Conservation (phyloP, 2,113 vertebrate genomes). For the Ctenodactylus gundi region DNA sequence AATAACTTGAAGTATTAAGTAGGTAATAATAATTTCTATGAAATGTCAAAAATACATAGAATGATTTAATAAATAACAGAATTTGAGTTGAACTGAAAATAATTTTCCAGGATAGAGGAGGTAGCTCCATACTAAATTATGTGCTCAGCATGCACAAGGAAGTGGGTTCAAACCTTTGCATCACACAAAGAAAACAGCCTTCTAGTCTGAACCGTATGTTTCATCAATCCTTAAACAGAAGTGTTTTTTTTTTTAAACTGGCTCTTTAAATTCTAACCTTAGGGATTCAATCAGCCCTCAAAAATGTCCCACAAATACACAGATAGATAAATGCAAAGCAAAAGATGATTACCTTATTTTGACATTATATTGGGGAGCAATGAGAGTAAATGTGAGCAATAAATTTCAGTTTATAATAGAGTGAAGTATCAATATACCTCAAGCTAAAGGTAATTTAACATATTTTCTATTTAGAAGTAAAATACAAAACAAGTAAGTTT, state of each 20-base stretch:
- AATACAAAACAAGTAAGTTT: not conserved
- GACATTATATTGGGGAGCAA: not conserved
- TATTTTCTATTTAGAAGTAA: not conserved
- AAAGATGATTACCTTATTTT: constrained; percentile 34
- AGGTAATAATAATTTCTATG: not conserved
- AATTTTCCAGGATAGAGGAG: not conserved
- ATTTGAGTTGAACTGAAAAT: not conserved
- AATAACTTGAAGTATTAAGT: not conserved
- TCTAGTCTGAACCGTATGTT: not conserved
- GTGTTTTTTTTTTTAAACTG: constrained; percentile 23
- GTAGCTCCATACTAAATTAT: not conserved
- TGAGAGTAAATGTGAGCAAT: not conserved
- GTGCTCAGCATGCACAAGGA: not conserved
- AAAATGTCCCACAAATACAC: constrained; percentile 27
- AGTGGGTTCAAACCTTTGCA: not conserved
- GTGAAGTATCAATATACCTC: not conserved
- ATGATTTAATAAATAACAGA: not conserved
- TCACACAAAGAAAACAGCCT: not conserved
- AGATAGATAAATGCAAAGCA: not conserved
- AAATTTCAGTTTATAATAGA: not conserved
- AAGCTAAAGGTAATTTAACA: not conserved
- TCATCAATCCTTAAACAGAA: no score
- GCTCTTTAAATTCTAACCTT: not conserved
- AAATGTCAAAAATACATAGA: not conserved
- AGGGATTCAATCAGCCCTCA: not conserved